A percentile compares a stretch with the other conserved stretches of the same genome.
Conservation (phyloP, 2,888 invertebrate species). For the Epsilonema sp. region DNA sequence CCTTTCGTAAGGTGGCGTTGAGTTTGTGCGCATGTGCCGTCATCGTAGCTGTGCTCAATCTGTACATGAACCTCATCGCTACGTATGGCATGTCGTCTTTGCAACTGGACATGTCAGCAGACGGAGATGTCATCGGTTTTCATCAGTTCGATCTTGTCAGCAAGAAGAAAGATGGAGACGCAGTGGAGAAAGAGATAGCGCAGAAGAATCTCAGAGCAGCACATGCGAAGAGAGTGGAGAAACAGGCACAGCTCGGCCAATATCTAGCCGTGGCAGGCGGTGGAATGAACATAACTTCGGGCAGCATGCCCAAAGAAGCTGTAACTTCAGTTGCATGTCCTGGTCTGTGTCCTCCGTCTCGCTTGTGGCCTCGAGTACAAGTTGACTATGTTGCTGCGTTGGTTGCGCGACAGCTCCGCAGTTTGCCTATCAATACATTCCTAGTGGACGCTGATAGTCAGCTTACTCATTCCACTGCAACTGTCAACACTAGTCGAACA, state of each 20-base stretch:
- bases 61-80: conserved; percentile 3
- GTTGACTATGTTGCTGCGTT: neutral
- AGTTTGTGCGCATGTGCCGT: conserved; percentile 2
- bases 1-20: no score
- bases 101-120: conserved; percentile 6
- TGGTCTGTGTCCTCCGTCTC: neutral
- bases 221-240: no score
- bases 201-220: no score
- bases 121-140: conserved; percentile 7
- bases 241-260: no score
- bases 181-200: no score
- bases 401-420: neutral
- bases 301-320: no score
- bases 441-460: neutral
- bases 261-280: no score
- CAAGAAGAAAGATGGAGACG: no score
- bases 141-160: no score
- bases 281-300: no score
- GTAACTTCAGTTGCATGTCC: no score
- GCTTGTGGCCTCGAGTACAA: neutral
- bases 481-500: neutral
- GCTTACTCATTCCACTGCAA: neutral
- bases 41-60: neutral
- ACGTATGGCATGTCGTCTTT: neutral
- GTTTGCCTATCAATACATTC: neutral